Conservation (phyloP, 2,888 invertebrate genomes). For the Apodemia zela region DNA sequence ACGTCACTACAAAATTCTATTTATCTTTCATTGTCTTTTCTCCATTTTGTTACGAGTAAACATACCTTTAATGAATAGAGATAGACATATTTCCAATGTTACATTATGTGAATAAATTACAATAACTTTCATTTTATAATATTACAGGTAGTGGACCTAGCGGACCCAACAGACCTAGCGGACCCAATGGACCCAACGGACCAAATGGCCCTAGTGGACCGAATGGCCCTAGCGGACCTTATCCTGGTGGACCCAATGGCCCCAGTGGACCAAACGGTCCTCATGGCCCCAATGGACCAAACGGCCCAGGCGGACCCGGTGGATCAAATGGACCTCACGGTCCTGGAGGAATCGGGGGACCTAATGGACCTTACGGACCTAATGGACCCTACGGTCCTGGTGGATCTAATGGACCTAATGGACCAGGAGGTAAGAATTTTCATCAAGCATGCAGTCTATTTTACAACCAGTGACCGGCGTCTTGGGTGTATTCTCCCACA, state of each 20-base stretch:
- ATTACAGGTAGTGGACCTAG: constrained; percentile 36
- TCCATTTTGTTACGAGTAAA: too few relatives aligned
- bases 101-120: too few relatives aligned
- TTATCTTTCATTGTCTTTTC: too few relatives aligned
- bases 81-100: too few relatives aligned
- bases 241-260: constrained; percentile 31
- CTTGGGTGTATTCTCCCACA: too few relatives aligned
- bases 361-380: constrained; percentile 34
- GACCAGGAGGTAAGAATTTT: constrained; percentile 22
- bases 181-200: constrained; percentile 33
- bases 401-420: constrained; percentile 32
- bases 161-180: constrained; percentile 31
- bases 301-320: constrained; percentile 39
- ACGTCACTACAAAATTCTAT: too few relatives aligned
- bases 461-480: too few relatives aligned
- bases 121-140: neutral
- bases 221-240: constrained; percentile 47
- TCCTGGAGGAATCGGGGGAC: constrained; percentile 24
- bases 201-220: constrained; percentile 32
- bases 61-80: too few relatives aligned
- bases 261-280: constrained; percentile 30
- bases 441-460: too few relatives aligned
- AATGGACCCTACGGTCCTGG: constrained; percentile 38
- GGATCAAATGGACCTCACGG: constrained; percentile 30
- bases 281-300: constrained; percentile 18